Conservation (phyloP, 2,797 vertebrate species). For the Anguilla obscura region DNA sequence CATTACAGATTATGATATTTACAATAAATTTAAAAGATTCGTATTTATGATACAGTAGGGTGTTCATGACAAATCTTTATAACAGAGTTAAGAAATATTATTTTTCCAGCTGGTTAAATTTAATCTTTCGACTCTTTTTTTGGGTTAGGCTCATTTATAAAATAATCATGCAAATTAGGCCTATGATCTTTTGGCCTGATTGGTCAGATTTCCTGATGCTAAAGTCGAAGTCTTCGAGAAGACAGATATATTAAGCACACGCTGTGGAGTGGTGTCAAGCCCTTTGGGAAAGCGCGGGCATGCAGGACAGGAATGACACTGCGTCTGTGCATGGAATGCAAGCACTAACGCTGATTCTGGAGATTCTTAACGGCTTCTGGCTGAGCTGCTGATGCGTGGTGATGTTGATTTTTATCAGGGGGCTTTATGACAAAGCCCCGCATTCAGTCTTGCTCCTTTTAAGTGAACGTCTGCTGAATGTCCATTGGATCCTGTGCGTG, state of each 20-base stretch:
- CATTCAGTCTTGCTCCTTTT: background rate
- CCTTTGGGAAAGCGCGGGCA: background rate
- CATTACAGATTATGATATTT: background rate
- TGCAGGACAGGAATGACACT: background rate
- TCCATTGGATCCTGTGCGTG: background rate
- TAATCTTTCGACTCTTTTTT: background rate
- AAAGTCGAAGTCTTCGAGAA: background rate
- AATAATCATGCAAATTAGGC: background rate
- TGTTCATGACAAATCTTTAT: background rate
- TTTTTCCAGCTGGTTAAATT: background rate
- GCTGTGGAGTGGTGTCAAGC: background rate
- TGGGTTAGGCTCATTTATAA: background rate
- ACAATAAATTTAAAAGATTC: background rate
- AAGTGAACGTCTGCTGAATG: background rate
- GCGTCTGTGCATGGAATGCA: background rate
- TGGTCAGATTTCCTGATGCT: background rate
- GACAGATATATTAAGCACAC: background rate
- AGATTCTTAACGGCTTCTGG: slow-evolving; percentile 16
- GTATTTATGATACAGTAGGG: background rate
- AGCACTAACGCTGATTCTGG: slow-evolving; percentile 21
- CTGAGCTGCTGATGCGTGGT: background rate
- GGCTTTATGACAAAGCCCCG: slow-evolving; percentile 18
- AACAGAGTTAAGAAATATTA: too few species aligned
- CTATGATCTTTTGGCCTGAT: background rate
- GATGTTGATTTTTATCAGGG: slow-evolving; percentile 17